phyloP scores from a whole-genome alignment of 2,888 invertebrate species.

The Nomada ferruginata region DNA sequence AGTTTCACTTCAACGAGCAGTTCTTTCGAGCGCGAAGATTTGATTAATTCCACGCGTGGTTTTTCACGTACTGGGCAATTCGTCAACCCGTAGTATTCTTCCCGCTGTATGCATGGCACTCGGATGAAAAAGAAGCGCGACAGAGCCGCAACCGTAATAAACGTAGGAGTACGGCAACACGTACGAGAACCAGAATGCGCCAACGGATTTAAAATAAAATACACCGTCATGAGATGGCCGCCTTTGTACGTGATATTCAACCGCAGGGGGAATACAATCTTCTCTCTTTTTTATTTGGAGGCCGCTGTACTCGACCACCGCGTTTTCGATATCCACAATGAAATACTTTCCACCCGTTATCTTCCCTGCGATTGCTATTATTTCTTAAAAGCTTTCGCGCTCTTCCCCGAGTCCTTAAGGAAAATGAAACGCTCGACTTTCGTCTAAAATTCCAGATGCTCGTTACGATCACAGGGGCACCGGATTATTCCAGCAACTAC shows the following conservation, averaged over 20 bases:
- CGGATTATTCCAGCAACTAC: conserved; percentile 54
- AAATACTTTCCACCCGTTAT: not conserved
- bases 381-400: conserved; percentile 7
- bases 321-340: not conserved
- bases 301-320: not conserved
- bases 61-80: conserved; percentile 19
- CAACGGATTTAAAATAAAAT: conserved; percentile 43
- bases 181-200: conserved; percentile 6
- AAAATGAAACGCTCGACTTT: conserved; percentile 20
- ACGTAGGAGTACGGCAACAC: conserved; percentile 40
- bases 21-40: not conserved
- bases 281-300: not conserved
- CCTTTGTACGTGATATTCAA: not conserved
- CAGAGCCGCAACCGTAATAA: conserved; percentile 30
- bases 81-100: not conserved
- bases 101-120: not conserved
- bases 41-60: conserved; percentile 18
- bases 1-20: conserved; percentile 9
- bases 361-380: too few relatives aligned
- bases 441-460: conserved; percentile 29
- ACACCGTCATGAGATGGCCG: conserved; percentile 25
- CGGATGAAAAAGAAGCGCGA: not conserved
- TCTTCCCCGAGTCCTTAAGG: not conserved
- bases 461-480: conserved; percentile 44
- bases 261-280: not conserved